phyloP scores from a whole-genome alignment of 2,888 invertebrate species.

The Cataglyphis rosenhaueri region DNA sequence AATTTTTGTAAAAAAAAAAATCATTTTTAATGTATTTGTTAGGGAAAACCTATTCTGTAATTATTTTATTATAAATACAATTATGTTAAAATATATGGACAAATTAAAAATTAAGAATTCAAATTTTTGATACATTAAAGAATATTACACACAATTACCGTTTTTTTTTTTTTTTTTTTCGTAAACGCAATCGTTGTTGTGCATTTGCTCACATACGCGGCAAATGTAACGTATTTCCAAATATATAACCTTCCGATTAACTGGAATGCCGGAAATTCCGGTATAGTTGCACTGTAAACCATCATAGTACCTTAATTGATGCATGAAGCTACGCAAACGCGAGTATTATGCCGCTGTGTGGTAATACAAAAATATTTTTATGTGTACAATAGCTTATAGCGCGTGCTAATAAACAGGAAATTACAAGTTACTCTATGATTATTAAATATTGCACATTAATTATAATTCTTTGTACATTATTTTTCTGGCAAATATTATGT shows the following conservation, averaged over 20 bases:
- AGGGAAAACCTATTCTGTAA: neutral
- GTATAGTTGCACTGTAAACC: conserved; percentile 24
- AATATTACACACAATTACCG: neutral
- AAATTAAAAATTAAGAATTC: neutral
- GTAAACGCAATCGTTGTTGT: conserved; percentile 48
- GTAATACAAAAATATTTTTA: conserved; percentile 45
- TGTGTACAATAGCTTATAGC: neutral
- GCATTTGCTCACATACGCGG: conserved; percentile 45
- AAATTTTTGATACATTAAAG: neutral
- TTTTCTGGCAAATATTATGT: neutral
- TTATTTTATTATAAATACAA: neutral
- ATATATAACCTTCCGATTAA: conserved; percentile 64
- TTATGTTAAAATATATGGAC: neutral
- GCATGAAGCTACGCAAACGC: conserved; percentile 38
- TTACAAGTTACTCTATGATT: conserved; percentile 25
- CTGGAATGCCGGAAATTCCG: conserved; percentile 56
- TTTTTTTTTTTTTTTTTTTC: conserved; percentile 31
- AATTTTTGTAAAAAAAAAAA: neutral
- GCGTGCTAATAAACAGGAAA: neutral
- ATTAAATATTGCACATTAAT: conserved; percentile 2
- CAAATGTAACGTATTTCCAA: conserved; percentile 63
- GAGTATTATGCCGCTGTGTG: conserved; percentile 23
- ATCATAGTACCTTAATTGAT: conserved; percentile 30
- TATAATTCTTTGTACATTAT: neutral
- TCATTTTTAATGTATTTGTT: too few relatives aligned